phyloP scores from a whole-genome alignment of 92 coral and sea anemone species.

The Zoanthus gigantus region DNA sequence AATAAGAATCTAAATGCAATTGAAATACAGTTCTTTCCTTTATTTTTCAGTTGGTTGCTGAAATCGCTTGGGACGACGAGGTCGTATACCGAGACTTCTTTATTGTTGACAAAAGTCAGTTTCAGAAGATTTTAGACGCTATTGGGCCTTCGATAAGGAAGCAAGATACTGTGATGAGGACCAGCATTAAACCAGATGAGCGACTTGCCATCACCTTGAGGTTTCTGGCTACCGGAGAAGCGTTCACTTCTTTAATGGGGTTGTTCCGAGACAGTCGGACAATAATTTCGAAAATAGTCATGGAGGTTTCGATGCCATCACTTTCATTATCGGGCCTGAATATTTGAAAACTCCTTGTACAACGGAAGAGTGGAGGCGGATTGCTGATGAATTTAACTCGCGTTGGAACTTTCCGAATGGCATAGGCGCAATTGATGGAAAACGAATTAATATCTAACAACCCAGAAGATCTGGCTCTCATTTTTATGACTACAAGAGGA shows the following conservation, averaged over 20 bases:
- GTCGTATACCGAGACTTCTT: slow-evolving; percentile 30
- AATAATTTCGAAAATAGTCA: background rate
- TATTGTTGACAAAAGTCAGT: slow-evolving; percentile 29
- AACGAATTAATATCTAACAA: slow-evolving; percentile 54
- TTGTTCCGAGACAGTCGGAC: slow-evolving; percentile 5
- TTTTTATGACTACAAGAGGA: slow-evolving; percentile 60
- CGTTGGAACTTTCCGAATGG: slow-evolving; percentile 69
- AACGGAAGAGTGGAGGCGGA: background rate
- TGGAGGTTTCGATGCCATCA: background rate
- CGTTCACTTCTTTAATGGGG: background rate
- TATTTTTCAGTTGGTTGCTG: slow-evolving; percentile 40
- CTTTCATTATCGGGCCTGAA: background rate
- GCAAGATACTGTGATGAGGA: slow-evolving; percentile 56
- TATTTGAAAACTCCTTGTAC: background rate
- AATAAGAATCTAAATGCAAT: background rate
- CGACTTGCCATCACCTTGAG: background rate
- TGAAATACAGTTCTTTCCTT: background rate
- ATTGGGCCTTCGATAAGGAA: slow-evolving; percentile 34
- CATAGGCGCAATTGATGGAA: slow-evolving; percentile 73
- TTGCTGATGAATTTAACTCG: background rate
- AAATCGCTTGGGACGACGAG: slow-evolving; percentile 36
- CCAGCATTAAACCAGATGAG: slow-evolving; percentile 43
- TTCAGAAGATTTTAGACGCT: slow-evolving; percentile 4
- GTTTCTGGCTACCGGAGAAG: background rate
- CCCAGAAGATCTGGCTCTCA: slow-evolving; percentile 65